Evolutionary conservation across 2,113 vertebrate genomes (phyloP).

Genomic region (Phainopepla nitens): DNA sequence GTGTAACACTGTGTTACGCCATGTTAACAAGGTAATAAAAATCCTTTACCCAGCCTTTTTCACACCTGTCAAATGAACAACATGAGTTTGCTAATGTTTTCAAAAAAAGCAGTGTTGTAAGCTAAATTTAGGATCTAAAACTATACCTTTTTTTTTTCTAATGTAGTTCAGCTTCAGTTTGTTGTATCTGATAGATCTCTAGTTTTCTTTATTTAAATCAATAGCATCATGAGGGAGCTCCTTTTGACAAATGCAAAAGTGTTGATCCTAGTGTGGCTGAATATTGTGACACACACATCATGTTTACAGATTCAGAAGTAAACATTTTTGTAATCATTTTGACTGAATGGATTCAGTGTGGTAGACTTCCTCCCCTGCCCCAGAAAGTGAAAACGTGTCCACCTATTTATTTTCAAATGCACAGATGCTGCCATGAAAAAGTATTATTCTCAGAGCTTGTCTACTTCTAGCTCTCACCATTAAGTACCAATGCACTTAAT

Average conservation of each 20-base stretch:
- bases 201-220: background rate
- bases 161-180: background rate
- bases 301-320: background rate
- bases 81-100: background rate
- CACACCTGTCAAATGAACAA: background rate
- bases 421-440: background rate
- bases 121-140: background rate
- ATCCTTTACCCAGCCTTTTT: background rate
- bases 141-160: background rate
- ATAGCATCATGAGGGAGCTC: background rate
- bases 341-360: background rate
- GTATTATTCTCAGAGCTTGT: background rate
- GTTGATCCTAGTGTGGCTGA: background rate
- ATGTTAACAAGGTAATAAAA: background rate
- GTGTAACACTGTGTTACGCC: background rate
- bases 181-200: background rate
- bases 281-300: background rate
- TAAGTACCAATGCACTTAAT: background rate
- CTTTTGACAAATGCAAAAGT: background rate
- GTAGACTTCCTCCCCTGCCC: background rate
- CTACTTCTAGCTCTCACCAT: background rate
- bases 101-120: background rate
- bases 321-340: background rate
- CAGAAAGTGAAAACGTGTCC: background rate
- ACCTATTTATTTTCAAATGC: background rate